These are phyloP conservation scores for Watsonalla cultraria DNA, from an alignment of 2,888 invertebrate species.

Conservation along the genomic window DNA sequence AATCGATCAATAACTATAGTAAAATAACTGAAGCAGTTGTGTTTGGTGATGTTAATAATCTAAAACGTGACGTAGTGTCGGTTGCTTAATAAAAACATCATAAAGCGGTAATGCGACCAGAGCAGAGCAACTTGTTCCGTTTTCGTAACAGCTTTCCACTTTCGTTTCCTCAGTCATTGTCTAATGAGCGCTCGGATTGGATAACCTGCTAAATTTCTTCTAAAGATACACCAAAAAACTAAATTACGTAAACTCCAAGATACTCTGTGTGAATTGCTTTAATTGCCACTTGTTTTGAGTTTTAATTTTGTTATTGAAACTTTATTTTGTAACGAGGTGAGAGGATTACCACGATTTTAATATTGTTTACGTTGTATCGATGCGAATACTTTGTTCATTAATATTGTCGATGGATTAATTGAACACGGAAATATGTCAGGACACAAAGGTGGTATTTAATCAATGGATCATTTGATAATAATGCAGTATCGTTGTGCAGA, in stretches of 20 bases:
- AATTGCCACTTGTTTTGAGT: constrained; percentile 57
- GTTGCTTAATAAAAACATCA: constrained; percentile 3
- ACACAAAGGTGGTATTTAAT: constrained; percentile 25
- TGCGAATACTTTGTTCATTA: constrained; percentile 26
- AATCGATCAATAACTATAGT: not conserved
- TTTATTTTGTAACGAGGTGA: constrained; percentile 55
- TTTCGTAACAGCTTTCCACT: constrained; percentile 71
- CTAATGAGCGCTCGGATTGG: constrained; percentile 61
- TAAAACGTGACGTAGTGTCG: constrained; percentile 13
- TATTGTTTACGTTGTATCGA: constrained; percentile 24
- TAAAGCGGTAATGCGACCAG: constrained; percentile 35
- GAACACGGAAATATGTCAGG: constrained; percentile 41
- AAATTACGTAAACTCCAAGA: constrained; percentile 55
- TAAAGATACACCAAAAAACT: constrained; percentile 34
- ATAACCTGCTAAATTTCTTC: constrained; percentile 69
- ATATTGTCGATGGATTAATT: constrained; percentile 25
- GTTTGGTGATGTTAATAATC: constrained; percentile 20
- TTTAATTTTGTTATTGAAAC: constrained; percentile 56
- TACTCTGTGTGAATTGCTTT: constrained; percentile 62
- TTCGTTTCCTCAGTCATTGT: constrained; percentile 75
- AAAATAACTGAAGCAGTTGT: constrained; percentile 9
- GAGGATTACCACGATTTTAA: constrained; percentile 29
- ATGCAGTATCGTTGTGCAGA: constrained; percentile 46
- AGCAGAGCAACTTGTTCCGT: constrained; percentile 43
- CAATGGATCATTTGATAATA: constrained; percentile 49